These are phyloP conservation scores for Drosophila cognata DNA, from an alignment of 2,888 invertebrate species.

Conservation along the genomic window DNA sequence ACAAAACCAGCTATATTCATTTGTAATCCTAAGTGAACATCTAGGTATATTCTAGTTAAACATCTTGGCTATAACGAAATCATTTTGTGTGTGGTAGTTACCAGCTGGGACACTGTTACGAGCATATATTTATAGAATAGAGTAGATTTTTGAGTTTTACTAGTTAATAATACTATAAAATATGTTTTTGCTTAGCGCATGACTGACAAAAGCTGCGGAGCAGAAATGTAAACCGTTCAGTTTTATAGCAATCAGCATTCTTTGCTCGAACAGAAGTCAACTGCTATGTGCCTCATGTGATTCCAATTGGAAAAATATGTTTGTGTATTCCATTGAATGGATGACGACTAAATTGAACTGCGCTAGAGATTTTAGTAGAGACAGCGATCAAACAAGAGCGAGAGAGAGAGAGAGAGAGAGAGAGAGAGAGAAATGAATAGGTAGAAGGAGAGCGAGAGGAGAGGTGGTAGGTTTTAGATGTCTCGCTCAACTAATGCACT, in stretches of 20 bases:
- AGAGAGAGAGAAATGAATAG: neutral
- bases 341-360: neutral
- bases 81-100: slow-evolving; percentile 3
- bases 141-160: slow-evolving; percentile 1
- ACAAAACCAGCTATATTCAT: slow-evolving; percentile 26
- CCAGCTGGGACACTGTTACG: slow-evolving; percentile 19
- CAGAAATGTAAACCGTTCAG: neutral
- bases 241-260: slow-evolving; percentile 13
- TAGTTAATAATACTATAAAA: slow-evolving; percentile 23
- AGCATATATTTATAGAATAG: slow-evolving; percentile 1
- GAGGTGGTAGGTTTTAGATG: neutral
- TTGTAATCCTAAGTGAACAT: slow-evolving; percentile 13
- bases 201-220: slow-evolving; percentile 26
- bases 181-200: neutral
- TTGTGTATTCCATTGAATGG: neutral
- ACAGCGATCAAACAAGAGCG: neutral
- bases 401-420: neutral
- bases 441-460: neutral
- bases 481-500: slow-evolving; percentile 10
- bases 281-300: neutral
- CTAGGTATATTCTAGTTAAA: slow-evolving; percentile 7
- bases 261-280: neutral
- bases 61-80: slow-evolving; percentile 2
- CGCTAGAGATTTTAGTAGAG: neutral
- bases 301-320: slow-evolving; percentile 3